Percentiles rank a stretch among this genome's conserved stretches.
Conservation (phyloP, 1,140 invertebrate species). For the Anagrus nilaparvatae region DNA sequence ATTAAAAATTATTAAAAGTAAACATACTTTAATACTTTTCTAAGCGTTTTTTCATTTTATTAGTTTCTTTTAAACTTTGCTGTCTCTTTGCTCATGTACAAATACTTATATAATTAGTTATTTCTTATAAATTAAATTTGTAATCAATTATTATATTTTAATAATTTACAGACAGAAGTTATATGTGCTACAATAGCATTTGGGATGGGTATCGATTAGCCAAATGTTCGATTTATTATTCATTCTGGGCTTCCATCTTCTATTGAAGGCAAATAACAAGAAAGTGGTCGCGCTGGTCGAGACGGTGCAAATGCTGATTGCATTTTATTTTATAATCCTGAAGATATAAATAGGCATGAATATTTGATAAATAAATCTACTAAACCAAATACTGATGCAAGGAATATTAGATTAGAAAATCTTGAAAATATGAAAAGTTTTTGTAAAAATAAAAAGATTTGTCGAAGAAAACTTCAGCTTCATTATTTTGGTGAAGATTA, state of each 20-base stretch:
- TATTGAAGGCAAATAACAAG: constrained; percentile 97
- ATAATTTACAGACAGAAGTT: constrained; percentile 31
- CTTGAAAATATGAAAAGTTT: constrained; percentile 79
- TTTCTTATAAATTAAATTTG: no score
- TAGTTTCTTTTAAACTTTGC: no score
- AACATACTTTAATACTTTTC: no score
- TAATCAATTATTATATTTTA: no score
- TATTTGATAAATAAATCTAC: constrained; percentile 63
- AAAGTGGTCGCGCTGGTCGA: constrained; percentile 89
- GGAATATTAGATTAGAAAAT: constrained; percentile 78
- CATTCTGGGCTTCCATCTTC: constrained; percentile 91
- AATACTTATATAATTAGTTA: no score
- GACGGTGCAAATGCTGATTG: constrained; percentile 78
- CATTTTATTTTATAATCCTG: constrained; percentile 78
- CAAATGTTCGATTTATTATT: constrained; percentile 84
- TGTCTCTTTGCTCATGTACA: no score
- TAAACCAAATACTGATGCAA: constrained; percentile 44
- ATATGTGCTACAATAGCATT: constrained; percentile 95
- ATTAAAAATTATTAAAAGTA: no score
- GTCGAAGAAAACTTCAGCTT: constrained; percentile 76
- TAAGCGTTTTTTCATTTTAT: no score
- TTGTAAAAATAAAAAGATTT: constrained; percentile 87
- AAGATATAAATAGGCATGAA: constrained; percentile 66
- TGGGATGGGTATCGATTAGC: constrained; percentile 97
- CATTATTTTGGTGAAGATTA: constrained; percentile 92